Percentiles rank a stretch among this genome's conserved stretches.
Evolutionary conservation across 1,140 invertebrate genomes (phyloP).

Genomic region (Homarus americanus): DNA sequence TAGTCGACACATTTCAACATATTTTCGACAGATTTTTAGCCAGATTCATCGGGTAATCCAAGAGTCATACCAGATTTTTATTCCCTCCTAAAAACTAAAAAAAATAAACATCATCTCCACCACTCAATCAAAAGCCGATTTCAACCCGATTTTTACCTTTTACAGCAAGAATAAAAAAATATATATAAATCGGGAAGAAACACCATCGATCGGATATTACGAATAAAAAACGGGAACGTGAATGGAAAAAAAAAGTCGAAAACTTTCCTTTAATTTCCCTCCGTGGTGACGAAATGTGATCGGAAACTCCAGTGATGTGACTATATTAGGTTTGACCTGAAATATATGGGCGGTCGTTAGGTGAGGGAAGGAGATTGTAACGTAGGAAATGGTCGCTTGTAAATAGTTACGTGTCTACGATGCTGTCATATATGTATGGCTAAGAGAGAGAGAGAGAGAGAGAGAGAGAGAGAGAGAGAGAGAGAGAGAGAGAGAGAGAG

Average conservation of each 20-base stretch:
- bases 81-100: no score
- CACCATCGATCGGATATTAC: no score
- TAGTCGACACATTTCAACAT: no score
- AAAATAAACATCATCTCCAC: no score
- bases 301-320: neutral
- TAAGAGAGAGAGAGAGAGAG: constrained; percentile 8
- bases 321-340: neutral
- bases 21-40: no score
- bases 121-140: no score
- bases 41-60: no score
- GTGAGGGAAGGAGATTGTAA: neutral
- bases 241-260: neutral
- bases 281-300: neutral
- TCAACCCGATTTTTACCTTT: neutral
- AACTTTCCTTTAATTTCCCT: constrained; percentile 11
- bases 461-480: constrained; percentile 16
- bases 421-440: no score
- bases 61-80: no score
- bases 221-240: no score
- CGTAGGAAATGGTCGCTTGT: neutral
- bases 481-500: constrained; percentile 4
- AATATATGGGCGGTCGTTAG: neutral
- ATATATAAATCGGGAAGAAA: no score
- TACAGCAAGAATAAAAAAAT: no score
- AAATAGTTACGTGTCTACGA: neutral